Evolutionary conservation across 2,888 invertebrate species (phyloP).

Genomic region (Sycophila texana): DNA sequence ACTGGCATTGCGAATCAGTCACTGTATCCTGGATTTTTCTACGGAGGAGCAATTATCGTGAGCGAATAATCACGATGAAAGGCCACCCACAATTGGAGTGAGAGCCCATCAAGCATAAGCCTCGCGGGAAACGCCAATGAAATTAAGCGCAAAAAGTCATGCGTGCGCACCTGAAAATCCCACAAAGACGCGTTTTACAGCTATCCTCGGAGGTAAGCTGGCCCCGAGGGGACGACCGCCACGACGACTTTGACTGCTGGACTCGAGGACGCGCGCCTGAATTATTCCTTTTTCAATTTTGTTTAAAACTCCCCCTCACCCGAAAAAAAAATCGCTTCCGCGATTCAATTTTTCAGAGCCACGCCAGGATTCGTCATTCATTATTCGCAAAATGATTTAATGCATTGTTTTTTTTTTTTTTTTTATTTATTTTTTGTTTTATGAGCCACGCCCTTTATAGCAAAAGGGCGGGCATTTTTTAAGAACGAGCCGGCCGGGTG

Average conservation of each 20-base stretch:
- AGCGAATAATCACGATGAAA: too few relatives aligned
- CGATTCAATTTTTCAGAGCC: conserved; percentile 3
- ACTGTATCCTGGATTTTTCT: too few relatives aligned
- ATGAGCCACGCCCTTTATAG: not conserved
- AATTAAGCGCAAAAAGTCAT: conserved; percentile 16
- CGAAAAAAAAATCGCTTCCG: not conserved
- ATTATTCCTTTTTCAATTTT: conserved; percentile 42
- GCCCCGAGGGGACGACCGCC: not conserved
- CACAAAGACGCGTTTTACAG: not conserved
- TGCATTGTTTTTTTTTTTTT: too few relatives aligned
- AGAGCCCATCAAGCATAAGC: not conserved
- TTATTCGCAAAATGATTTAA: not conserved
- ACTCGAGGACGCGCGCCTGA: not conserved
- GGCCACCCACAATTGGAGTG: conserved; percentile 12
- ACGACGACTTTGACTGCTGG: not conserved
- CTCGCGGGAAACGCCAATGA: conserved; percentile 13
- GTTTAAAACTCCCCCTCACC: not conserved
- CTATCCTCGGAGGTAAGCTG: not conserved
- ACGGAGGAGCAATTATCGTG: too few relatives aligned
- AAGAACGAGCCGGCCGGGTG: not conserved
- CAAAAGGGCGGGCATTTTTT: not conserved
- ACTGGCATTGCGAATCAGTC: conserved; percentile 22
- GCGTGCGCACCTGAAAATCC: not conserved
- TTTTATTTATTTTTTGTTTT: too few relatives aligned
- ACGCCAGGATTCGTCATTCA: not conserved